Percentiles rank a stretch among this genome's conserved stretches.
These are phyloP conservation scores for Achlya flavicornis DNA, from an alignment of 2,888 invertebrate genomes.

Conservation along the genomic window DNA sequence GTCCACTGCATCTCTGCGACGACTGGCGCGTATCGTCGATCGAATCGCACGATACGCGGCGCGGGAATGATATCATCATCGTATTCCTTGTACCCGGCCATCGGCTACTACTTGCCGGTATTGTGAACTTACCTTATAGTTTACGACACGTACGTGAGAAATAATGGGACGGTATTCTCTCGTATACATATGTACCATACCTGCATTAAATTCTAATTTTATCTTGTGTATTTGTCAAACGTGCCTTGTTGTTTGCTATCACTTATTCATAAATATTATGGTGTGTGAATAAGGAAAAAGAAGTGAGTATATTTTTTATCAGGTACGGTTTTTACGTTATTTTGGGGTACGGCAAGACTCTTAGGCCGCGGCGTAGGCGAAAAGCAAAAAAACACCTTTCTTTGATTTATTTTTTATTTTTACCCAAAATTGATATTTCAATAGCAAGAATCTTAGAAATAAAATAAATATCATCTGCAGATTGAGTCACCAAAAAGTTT, in stretches of 20 bases:
- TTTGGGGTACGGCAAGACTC: not conserved
- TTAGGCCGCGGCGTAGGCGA: not conserved
- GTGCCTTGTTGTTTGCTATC: slow-evolving; percentile 6
- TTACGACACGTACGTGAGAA: slow-evolving; percentile 21
- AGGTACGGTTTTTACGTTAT: not conserved
- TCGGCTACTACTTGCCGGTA: slow-evolving; percentile 35
- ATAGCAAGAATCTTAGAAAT: too few species aligned
- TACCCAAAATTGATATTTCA: too few species aligned
- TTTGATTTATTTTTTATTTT: too few species aligned
- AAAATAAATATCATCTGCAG: not conserved
- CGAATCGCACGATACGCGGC: slow-evolving; percentile 61
- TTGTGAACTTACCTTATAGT: slow-evolving; percentile 42
- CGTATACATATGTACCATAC: slow-evolving; percentile 9
- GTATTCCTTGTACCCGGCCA: slow-evolving; percentile 22
- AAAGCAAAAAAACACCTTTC: not conserved
- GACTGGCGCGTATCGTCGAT: slow-evolving; percentile 58
- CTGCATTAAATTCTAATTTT: slow-evolving; percentile 13
- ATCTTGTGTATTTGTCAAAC: slow-evolving; percentile 10
- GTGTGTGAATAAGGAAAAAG: not conserved
- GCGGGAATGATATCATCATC: slow-evolving; percentile 62
- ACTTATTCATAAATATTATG: slow-evolving; percentile 10
- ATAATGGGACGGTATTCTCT: slow-evolving; percentile 15
- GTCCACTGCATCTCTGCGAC: slow-evolving; percentile 47
- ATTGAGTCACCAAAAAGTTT: not conserved
- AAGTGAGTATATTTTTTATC: not conserved